phyloP scores from a whole-genome alignment of 2,113 vertebrate genomes.

The Numida meleagris region DNA sequence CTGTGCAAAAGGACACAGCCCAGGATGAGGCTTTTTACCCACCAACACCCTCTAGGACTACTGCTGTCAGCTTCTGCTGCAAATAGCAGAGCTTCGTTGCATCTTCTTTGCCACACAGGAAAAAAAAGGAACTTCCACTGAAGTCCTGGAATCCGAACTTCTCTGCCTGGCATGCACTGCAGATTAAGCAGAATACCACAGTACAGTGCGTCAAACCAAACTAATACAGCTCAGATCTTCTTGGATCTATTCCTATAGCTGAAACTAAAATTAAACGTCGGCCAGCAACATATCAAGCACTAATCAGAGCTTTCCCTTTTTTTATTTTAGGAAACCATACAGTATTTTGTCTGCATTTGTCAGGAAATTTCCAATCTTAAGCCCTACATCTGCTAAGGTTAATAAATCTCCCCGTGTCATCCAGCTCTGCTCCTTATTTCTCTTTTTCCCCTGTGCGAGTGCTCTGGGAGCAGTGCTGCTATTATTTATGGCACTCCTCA shows the following conservation, averaged over 20 bases:
- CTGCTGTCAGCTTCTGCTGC: background rate
- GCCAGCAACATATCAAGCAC: background rate
- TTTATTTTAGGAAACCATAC: background rate
- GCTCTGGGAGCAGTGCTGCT: background rate
- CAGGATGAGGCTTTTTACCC: background rate
- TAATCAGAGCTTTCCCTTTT: background rate
- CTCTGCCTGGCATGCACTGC: background rate
- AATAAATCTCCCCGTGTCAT: slow-evolving; percentile 26
- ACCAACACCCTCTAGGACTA: background rate
- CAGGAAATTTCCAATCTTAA: slow-evolving; percentile 36
- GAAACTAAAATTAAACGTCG: slow-evolving; percentile 24
- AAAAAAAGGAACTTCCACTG: background rate
- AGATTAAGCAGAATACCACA: background rate
- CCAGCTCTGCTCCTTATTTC: background rate
- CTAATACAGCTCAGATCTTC: slow-evolving; percentile 7
- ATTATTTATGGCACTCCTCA: slow-evolving; percentile 52
- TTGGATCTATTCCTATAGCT: background rate
- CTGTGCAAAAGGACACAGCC: background rate
- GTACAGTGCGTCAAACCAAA: background rate
- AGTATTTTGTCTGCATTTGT: background rate
- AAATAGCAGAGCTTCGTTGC: background rate
- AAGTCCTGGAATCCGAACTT: background rate
- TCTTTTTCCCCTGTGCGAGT: background rate
- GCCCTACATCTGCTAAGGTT: slow-evolving; percentile 35
- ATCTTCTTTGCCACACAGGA: background rate